These are phyloP conservation scores for Dendrocincla tyrannina DNA, from an alignment of 2,797 vertebrate species.

Conservation along the genomic window DNA sequence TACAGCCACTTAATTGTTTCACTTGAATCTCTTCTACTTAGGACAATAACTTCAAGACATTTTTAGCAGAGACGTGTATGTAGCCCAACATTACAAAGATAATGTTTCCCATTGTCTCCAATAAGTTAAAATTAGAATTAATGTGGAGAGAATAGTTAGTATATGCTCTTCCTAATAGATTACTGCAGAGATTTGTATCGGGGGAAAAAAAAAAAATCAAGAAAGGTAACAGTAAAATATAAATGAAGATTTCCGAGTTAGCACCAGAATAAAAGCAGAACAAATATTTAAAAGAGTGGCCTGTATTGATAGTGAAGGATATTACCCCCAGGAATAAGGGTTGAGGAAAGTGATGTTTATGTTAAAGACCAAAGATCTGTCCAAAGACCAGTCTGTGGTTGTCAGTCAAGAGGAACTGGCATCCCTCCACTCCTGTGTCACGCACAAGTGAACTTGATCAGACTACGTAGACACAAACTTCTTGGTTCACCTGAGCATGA, in stretches of 20 bases:
- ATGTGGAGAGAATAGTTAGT: background rate
- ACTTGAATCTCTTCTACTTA: background rate
- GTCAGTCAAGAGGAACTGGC: background rate
- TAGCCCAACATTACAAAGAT: background rate
- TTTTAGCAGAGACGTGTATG: background rate
- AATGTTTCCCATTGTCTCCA: background rate
- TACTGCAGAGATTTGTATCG: background rate
- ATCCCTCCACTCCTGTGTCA: background rate
- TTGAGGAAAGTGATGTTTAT: background rate
- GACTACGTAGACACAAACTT: background rate
- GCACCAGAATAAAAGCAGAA: background rate
- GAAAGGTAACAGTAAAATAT: background rate
- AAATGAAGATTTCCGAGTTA: background rate
- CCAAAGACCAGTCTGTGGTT: background rate
- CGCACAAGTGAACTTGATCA: background rate
- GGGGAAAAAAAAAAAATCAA: background rate
- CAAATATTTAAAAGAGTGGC: background rate
- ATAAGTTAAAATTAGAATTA: background rate
- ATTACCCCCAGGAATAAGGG: background rate
- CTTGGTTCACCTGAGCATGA: background rate
- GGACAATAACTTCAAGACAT: background rate
- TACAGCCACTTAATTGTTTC: background rate
- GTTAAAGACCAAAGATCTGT: background rate
- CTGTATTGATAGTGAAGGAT: background rate
- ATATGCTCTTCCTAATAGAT: background rate